Evolutionary conservation across 2,797 vertebrate genomes (phyloP).

Genomic region (Lutjanus campechanus): DNA sequence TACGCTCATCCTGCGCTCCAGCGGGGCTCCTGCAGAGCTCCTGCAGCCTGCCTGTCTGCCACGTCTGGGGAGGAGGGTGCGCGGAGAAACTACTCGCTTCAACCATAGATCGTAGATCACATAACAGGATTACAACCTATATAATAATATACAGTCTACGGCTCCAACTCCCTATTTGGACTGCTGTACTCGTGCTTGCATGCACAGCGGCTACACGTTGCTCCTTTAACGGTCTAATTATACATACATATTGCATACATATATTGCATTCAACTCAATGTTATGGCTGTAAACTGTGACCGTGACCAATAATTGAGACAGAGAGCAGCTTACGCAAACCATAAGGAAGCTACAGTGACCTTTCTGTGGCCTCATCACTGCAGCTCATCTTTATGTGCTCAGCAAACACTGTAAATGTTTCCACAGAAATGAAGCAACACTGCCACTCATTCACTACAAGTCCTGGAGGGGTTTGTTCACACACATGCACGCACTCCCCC

Average conservation of each 20-base stretch:
- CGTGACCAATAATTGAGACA: background rate
- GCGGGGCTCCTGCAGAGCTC: too few species aligned
- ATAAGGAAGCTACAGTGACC: background rate
- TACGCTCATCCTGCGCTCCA: too few species aligned
- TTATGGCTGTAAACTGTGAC: background rate
- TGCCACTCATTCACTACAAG: constrained; percentile 4
- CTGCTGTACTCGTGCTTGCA: too few species aligned
- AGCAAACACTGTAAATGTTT: constrained; percentile 44
- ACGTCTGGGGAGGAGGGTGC: too few species aligned
- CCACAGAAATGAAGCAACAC: constrained; percentile 32
- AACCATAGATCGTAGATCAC: too few species aligned
- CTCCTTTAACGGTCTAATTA: background rate
- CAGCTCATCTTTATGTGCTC: constrained; percentile 41
- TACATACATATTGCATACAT: background rate
- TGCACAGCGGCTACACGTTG: too few species aligned
- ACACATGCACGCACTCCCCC: background rate
- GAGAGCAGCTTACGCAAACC: constrained; percentile 1
- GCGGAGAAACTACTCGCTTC: too few species aligned
- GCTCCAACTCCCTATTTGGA: too few species aligned
- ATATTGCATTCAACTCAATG: background rate
- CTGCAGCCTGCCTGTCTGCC: too few species aligned
- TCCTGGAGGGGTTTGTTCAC: constrained; percentile 22
- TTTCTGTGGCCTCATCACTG: background rate
- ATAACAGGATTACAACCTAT: too few species aligned
- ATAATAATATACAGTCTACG: too few species aligned